Evolutionary conservation across 2,797 vertebrate species (phyloP).

Genomic region (Falco cherrug): DNA sequence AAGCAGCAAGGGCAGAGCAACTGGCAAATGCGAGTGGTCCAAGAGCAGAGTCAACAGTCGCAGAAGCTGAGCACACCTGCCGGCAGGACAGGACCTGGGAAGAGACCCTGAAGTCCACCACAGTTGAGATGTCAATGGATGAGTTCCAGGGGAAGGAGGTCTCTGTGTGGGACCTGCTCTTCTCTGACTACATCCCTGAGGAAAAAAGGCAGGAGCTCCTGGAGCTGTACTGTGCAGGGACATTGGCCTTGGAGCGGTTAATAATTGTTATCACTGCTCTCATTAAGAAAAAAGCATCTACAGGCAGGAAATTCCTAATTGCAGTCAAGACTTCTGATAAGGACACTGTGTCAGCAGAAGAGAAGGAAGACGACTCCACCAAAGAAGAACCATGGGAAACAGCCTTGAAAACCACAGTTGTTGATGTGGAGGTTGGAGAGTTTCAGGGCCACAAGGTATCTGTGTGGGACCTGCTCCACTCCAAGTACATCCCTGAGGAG

Average conservation of each 20-base stretch:
- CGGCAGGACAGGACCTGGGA: conserved; percentile 62
- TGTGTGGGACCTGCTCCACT: conserved; percentile 62
- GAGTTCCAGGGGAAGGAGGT: conserved; percentile 60
- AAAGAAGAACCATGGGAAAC: neutral
- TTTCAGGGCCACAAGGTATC: neutral
- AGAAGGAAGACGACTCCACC: fast-evolving
- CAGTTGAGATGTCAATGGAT: conserved; percentile 58
- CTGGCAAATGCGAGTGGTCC: fast-evolving
- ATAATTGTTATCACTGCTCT: conserved; percentile 61
- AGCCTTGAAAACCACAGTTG: neutral
- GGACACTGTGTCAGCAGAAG: neutral
- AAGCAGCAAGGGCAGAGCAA: neutral
- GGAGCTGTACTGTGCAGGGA: conserved; percentile 71
- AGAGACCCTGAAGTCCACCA: conserved; percentile 73
- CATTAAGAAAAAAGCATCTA: neutral
- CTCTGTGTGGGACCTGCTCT: conserved; percentile 88
- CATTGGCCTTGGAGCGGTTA: conserved; percentile 53
- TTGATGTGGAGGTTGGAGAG: neutral
- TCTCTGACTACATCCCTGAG: conserved; percentile 77
- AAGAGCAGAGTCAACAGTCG: fast-evolving
- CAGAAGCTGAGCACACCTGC: neutral
- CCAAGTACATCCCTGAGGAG: conserved; percentile 8
- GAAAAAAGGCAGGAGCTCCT: conserved; percentile 79
- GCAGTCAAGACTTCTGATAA: neutral
- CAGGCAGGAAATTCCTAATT: neutral